Base-by-base conservation (phyloP, 2,888 invertebrate species). In the Bombylius major region DNA sequence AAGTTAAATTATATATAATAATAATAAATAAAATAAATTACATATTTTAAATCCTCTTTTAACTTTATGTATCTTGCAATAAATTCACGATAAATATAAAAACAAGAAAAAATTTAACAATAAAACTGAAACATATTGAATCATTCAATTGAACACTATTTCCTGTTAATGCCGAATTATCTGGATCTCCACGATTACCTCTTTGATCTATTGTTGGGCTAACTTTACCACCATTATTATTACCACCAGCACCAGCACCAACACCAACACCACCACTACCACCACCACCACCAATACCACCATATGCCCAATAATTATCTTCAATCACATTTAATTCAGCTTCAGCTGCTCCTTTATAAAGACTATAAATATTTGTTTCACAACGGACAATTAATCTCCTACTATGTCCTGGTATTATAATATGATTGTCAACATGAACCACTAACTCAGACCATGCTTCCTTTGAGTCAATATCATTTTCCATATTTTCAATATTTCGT, bases 131-230 rank as follows among this genome's bases (percentile, higher is more conserved):
- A 34, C 5, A 14, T 7, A n/a, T 46, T n/a, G 46, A 14, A 46
- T 23, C 7, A 6, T 9, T 12, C 23, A 7, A 8, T 42, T 5
- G 9, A 13, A 12, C 44, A 12, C 55, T 44, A 42, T 56, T 53
- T 8, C 60, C 62, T 4, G 60, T 61, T 50, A 63, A 53, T 46
- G 61, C 61, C 49, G 62, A 63, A 53, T 63, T 62, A 48, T 61
- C 62, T 4, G 62, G 62, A 56, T 63, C 62, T 7, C 62, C 62
- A 14, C 59, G 58, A 55, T 60, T 58, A 31, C 62, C 59, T 4
- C 62, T 58, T 51, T 62, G 62, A 56, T 62, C 62, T 4, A 59
- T 62, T 45, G 61, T 63, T 47, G 62, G 62, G 47, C 61, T 61
- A 5, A 62, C 61, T 53, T 61, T 61, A 12, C 55, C 59, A 23